These are phyloP conservation scores for Crotalus helleri DNA, from an alignment of 2,113 vertebrate species.

Conservation along the genomic window DNA sequence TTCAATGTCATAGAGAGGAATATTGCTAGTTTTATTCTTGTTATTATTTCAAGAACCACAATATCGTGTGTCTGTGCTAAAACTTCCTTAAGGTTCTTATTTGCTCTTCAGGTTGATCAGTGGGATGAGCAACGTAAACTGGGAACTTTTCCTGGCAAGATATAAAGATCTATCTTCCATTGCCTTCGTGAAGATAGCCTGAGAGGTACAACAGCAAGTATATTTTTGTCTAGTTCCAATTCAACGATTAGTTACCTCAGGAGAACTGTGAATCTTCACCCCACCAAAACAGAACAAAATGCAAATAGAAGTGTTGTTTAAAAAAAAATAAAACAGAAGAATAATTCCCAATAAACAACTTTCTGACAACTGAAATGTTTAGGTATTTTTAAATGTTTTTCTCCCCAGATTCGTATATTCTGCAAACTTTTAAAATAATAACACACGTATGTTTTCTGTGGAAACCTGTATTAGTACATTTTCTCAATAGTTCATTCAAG, in stretches of 20 bases:
- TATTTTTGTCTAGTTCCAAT: neutral
- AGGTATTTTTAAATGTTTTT: neutral
- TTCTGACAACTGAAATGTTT: neutral
- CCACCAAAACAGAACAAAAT: neutral
- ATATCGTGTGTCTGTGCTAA: neutral
- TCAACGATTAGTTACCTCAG: neutral
- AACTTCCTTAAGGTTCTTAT: neutral
- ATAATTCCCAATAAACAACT: neutral
- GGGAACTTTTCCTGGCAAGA: constrained; percentile 22
- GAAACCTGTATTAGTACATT: neutral
- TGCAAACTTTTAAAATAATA: neutral
- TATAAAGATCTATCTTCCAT: neutral
- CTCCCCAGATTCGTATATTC: neutral
- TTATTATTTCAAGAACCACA: neutral
- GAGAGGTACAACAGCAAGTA: neutral
- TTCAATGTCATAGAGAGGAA: neutral
- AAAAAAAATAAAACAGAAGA: neutral
- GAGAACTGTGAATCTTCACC: neutral
- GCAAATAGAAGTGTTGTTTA: neutral
- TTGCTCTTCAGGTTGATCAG: neutral
- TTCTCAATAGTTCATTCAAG: neutral
- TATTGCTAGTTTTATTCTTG: neutral
- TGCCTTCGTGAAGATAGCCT: neutral
- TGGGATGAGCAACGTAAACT: constrained; percentile 14
- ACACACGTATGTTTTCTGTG: neutral